Conservation (phyloP, 2,797 vertebrate species). For the Acanthornis magna region DNA sequence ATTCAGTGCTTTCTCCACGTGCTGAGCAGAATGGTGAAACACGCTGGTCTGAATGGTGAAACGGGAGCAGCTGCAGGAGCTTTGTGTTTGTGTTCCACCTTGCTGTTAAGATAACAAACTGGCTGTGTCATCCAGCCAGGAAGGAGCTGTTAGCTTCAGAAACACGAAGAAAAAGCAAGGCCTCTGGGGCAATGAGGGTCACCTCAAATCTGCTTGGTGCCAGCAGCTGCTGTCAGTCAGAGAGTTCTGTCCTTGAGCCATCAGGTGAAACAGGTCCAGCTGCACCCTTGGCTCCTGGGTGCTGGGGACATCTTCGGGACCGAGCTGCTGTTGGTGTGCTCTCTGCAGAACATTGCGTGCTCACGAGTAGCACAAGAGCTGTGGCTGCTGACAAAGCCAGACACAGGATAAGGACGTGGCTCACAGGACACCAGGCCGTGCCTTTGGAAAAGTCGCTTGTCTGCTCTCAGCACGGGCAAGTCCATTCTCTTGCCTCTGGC, state of each 20-base stretch:
- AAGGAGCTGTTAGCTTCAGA: neutral
- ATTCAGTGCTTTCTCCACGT: accelerated
- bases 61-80: neutral
- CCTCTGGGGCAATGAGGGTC: neutral
- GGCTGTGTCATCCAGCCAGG: neutral
- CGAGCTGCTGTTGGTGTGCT: accelerated
- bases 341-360: neutral
- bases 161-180: neutral
- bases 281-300: neutral
- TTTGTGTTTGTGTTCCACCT: neutral
- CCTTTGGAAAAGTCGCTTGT: neutral
- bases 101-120: neutral
- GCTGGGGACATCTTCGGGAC: neutral
- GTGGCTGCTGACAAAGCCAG: neutral
- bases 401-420: neutral
- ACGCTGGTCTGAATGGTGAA: neutral
- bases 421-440: neutral
- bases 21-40: neutral
- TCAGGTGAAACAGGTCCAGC: neutral
- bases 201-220: neutral
- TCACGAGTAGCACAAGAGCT: accelerated
- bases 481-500: neutral
- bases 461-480: neutral
- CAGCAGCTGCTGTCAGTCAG: neutral
- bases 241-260: neutral